Evolutionary conservation across 2,888 invertebrate species (phyloP).

Genomic region (Electrophaes corylata): DNA sequence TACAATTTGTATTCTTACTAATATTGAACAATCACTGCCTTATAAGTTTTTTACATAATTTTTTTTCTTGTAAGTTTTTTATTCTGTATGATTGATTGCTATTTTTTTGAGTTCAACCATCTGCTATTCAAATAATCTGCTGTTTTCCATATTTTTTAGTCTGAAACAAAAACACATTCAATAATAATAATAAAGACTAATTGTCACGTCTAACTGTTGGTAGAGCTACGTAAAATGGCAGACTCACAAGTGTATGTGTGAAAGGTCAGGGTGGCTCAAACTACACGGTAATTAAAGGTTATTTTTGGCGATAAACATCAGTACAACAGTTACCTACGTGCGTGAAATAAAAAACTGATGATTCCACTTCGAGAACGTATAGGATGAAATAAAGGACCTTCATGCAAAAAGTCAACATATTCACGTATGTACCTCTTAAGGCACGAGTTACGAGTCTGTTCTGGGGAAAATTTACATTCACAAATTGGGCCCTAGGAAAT

Average conservation of each 20-base stretch:
- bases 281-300: slow-evolving; percentile 83
- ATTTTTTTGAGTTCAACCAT: slow-evolving; percentile 6
- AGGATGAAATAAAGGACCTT: slow-evolving; percentile 63
- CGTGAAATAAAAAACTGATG: slow-evolving; percentile 76
- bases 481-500: neutral
- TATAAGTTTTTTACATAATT: no score
- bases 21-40: no score
- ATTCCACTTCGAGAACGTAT: slow-evolving; percentile 67
- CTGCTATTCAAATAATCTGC: slow-evolving; percentile 21
- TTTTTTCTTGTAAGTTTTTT: no score
- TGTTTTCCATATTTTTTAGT: slow-evolving; percentile 13
- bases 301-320: slow-evolving; percentile 83
- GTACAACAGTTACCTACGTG: slow-evolving; percentile 80
- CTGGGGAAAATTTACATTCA: neutral
- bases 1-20: no score
- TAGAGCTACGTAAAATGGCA: slow-evolving; percentile 57
- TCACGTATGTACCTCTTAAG: neutral
- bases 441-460: neutral
- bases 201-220: slow-evolving; percentile 57
- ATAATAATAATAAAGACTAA: slow-evolving; percentile 6
- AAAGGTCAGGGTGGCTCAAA: slow-evolving; percentile 82
- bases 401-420: slow-evolving; percentile 66
- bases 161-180: slow-evolving; percentile 16
- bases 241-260: slow-evolving; percentile 65
- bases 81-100: slow-evolving; percentile 21